Percentiles rank a stretch among this genome's conserved stretches.
Evolutionary conservation across 2,113 vertebrate genomes (phyloP).

Genomic region (Callionymus lyra): DNA sequence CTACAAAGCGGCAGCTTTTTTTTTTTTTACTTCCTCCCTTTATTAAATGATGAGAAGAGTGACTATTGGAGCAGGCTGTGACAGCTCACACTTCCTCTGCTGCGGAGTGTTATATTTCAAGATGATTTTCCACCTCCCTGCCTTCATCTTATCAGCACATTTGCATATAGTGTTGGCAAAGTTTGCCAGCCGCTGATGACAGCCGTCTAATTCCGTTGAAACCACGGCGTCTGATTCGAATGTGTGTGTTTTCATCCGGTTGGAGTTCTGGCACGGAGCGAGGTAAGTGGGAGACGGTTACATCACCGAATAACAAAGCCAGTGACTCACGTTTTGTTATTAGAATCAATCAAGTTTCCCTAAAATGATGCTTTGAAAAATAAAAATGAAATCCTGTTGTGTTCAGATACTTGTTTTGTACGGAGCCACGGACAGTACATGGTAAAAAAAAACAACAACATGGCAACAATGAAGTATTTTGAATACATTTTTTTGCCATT

Average conservation of each 20-base stretch:
- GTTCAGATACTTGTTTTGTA: no score
- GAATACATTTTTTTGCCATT: no score
- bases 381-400: no score
- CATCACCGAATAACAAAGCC: conserved; percentile 32
- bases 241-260: conserved; percentile 12
- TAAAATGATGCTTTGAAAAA: conserved; percentile 3
- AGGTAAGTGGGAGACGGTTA: conserved; percentile 37
- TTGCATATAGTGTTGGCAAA: conserved; percentile 34
- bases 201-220: conserved; percentile 37
- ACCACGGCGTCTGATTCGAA: conserved; percentile 30
- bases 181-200: conserved; percentile 32
- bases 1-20: conserved; percentile 3
- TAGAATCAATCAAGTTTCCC: conserved; percentile 23
- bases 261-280: conserved; percentile 10
- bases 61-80: conserved; percentile 13
- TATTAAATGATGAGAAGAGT: conserved; percentile 20
- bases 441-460: no score
- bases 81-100: conserved; percentile 36
- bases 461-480: no score
- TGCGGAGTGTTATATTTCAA: conserved; percentile 28
- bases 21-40: no score
- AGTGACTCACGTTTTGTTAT: conserved; percentile 34
- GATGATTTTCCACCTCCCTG: conserved; percentile 24
- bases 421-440: no score
- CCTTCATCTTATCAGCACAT: conserved; percentile 21